Evolutionary conservation across 2,113 vertebrate genomes (phyloP).

Genomic region (Leucopternis melanops): DNA sequence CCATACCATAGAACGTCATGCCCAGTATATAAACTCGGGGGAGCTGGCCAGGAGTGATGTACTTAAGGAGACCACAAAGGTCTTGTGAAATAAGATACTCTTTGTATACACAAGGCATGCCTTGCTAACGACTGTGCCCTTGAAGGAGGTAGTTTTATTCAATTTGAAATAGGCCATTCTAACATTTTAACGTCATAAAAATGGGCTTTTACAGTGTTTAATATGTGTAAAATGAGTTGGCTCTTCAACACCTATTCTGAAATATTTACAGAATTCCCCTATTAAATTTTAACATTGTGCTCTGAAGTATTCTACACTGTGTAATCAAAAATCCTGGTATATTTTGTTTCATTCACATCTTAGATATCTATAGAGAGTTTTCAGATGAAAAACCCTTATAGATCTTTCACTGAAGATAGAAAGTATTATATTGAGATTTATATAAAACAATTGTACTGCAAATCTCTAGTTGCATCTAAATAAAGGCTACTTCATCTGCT

Average conservation of each 20-base stretch:
- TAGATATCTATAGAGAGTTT: background rate
- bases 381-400: background rate
- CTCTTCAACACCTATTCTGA: background rate
- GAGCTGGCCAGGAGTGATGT: too few species aligned
- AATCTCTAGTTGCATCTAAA: background rate
- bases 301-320: background rate
- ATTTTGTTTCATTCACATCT: background rate
- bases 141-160: slow-evolving; percentile 16
- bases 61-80: too few species aligned
- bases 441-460: background rate
- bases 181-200: background rate
- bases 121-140: too few species aligned
- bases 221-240: background rate
- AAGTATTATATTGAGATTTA: background rate
- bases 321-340: background rate
- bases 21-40: too few species aligned
- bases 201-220: background rate
- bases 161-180: background rate
- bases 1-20: too few species aligned
- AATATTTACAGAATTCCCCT: slow-evolving; percentile 28
- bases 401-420: background rate
- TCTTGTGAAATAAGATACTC: too few species aligned
- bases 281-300: slow-evolving; percentile 7
- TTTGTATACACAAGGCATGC: too few species aligned
- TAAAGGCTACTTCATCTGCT: background rate